phyloP scores from a whole-genome alignment of 1,140 invertebrate species.

The Dendrolimus punctatus region DNA sequence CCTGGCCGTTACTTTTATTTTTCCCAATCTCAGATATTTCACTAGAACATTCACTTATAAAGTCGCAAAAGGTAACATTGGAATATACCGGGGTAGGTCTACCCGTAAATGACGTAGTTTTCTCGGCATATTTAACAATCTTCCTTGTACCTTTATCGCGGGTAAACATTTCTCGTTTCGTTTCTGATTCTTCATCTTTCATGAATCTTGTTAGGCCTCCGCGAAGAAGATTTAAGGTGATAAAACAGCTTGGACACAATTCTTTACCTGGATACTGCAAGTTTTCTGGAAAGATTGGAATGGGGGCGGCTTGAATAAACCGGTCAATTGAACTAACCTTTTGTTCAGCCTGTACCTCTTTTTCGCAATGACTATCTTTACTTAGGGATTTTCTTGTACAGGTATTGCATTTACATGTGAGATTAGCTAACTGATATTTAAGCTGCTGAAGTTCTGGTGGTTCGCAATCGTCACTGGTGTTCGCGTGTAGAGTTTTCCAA shows the following conservation, averaged over 20 bases:
- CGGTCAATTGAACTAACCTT: background rate
- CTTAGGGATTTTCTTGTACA: conserved; percentile 7
- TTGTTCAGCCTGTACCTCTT: conserved; percentile 9
- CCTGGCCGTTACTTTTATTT: conserved; percentile 7
- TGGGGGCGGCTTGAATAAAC: background rate
- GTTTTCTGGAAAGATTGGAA: background rate
- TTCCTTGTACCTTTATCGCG: conserved; percentile 33
- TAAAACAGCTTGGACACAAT: conserved; percentile 37
- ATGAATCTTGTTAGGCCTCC: conserved; percentile 21
- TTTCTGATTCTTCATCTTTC: conserved; percentile 47
- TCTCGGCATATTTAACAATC: conserved; percentile 14
- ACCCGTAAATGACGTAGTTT: conserved; percentile 24
- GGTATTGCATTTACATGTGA: conserved; percentile 30
- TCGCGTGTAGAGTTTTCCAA: conserved; percentile 13
- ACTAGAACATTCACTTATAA: conserved; percentile 6
- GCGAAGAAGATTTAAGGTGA: conserved; percentile 28
- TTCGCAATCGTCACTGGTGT: conserved; percentile 14
- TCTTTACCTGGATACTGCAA: conserved; percentile 2
- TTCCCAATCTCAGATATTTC: background rate
- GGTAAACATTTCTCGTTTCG: conserved; percentile 16
- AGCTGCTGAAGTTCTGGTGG: conserved; percentile 28
- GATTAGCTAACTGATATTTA: conserved; percentile 33
- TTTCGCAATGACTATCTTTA: conserved; percentile 5
- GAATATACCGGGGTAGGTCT: conserved; percentile 8
- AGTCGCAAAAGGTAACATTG: conserved; percentile 11